Conservation (phyloP, 2,113 vertebrate species). For the Rhadina sibilatrix region DNA sequence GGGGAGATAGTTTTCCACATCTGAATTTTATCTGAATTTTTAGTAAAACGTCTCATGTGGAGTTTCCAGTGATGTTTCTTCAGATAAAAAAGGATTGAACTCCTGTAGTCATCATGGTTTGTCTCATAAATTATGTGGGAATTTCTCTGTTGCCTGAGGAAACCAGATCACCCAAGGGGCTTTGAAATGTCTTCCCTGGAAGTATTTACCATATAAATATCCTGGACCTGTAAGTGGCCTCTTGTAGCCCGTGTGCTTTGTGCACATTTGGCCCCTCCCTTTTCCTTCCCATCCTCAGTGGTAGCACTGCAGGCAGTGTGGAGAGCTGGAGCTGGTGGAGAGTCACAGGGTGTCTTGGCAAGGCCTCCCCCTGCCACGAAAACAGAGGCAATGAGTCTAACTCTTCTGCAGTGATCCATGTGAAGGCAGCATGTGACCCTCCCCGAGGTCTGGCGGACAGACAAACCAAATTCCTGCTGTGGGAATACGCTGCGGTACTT, state of each 20-base stretch:
- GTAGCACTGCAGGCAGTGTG: not conserved
- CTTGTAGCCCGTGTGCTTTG: not conserved
- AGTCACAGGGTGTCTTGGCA: not conserved
- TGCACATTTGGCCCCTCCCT: not conserved
- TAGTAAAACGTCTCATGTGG: not conserved
- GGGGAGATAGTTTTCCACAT: not conserved
- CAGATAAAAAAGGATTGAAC: not conserved
- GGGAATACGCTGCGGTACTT: rapidly evolving
- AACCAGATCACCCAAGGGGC: not conserved
- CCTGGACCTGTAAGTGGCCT: not conserved
- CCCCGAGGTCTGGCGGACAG: not conserved
- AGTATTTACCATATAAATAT: not conserved
- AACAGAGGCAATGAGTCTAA: not conserved
- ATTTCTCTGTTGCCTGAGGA: not conserved
- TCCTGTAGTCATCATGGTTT: not conserved
- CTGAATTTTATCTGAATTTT: no score
- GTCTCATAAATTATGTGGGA: not conserved
- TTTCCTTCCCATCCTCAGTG: not conserved
- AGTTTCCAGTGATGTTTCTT: not conserved
- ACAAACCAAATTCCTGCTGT: not conserved
- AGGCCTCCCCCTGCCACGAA: not conserved
- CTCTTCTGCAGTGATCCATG: rapidly evolving
- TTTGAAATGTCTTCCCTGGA: not conserved
- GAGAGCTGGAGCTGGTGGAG: not conserved
- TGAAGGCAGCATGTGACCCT: not conserved